Base-by-base conservation (phyloP, 2,888 invertebrate species). In the Lamellibrachia columna region DNA sequence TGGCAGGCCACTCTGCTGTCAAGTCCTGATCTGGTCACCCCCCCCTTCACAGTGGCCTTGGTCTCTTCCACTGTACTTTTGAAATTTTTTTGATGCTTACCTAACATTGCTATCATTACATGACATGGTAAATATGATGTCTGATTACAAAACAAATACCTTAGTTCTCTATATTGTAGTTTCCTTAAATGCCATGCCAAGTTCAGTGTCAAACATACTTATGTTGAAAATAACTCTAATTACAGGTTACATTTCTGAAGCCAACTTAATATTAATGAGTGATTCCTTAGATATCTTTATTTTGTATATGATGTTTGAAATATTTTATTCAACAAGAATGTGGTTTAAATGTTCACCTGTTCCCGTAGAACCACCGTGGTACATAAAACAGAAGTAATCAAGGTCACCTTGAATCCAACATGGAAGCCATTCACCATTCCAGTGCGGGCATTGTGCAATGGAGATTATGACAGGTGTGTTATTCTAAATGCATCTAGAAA, bases 381-480 rank as follows among this genome's bases (percentile, higher is more conserved):
- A 1, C 97, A 97, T 94, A 97, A 97, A 94, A 97, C 97, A 90
- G 97, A 97, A 95, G 97, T 97, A 22, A 96, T 97, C 92, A 97
- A 96, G 94, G 97, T 97, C 93, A 97, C 97, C 11, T 95, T 97
- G 90, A 97, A 97, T 95, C 97, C 97, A 22, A 96, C 96, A 7
- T 97, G 97, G 97, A 96, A 96, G 93, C 95, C 96, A 8, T 97
- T 97, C 93, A 96, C 96, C 3, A 94, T 97, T 28, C 95, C 97
- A 53, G 95, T 97, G 0, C 95, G 97, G 91, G 95, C 96, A 11
- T 95, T 97, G 92, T 97, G 97, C 94, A 97, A 97, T 94, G 97
- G 97, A 9, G 97, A 97, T 94, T 96, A 96, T 94, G 97, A 97
- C 93, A 95, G 96, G 95, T 95, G 92, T 92, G 93, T 15, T n/a